These are phyloP conservation scores for Lates calcarifer DNA, from an alignment of 2,113 vertebrate species.

Conservation along the genomic window DNA sequence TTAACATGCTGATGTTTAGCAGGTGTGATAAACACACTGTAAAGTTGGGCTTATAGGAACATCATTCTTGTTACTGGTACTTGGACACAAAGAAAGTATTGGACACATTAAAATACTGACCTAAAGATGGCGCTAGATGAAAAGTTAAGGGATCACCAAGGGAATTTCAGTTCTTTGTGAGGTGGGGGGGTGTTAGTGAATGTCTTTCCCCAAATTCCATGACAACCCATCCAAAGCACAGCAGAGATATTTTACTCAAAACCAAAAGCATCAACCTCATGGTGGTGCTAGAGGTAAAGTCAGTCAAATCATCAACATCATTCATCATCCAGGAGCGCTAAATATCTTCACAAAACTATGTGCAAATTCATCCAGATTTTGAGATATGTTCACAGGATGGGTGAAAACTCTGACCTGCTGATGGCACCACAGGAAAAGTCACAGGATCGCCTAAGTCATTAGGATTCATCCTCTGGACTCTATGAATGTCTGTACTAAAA, in stretches of 20 bases:
- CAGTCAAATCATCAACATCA: neutral
- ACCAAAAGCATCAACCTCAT: neutral
- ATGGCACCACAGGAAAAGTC: neutral
- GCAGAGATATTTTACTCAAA: neutral
- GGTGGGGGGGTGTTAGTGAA: rapidly evolving
- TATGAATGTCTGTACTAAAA: neutral
- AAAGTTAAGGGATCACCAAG: neutral
- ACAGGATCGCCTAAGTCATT: neutral
- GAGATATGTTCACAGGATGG: neutral
- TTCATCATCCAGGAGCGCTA: neutral
- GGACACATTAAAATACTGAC: neutral
- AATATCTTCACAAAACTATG: neutral
- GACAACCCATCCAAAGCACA: neutral
- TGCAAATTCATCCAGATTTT: neutral
- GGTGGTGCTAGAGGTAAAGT: neutral
- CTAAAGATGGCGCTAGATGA: neutral
- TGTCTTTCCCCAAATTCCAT: neutral
- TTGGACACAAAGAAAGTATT: neutral
- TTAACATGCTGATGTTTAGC: neutral
- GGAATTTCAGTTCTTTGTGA: neutral
- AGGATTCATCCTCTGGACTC: neutral
- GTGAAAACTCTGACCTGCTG: neutral
- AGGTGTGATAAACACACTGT: neutral
- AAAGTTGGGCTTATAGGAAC: neutral
- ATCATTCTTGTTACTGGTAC: neutral